Conservation (phyloP, 2,113 vertebrate species). For the Corythornis vintsioides region DNA sequence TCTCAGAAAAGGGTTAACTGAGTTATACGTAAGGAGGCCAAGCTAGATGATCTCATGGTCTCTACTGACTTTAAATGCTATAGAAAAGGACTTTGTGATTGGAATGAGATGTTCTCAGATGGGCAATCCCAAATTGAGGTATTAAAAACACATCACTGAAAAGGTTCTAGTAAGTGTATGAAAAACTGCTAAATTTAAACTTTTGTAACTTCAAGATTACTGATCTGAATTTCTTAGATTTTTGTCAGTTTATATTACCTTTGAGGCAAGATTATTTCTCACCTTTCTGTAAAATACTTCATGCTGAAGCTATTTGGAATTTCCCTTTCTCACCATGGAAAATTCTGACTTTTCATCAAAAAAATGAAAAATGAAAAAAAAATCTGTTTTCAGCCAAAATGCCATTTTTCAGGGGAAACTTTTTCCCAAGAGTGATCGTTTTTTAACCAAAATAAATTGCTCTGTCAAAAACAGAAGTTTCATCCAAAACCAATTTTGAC, state of each 20-base stretch:
- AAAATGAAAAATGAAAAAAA: constrained; percentile 11
- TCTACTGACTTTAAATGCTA: constrained; percentile 38
- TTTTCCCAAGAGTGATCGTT: background rate
- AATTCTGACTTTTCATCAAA: constrained; percentile 34
- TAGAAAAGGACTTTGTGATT: constrained; percentile 46
- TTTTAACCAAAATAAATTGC: constrained; percentile 50
- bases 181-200: constrained; percentile 51
- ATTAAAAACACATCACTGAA: constrained; percentile 39
- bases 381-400: background rate
- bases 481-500: background rate
- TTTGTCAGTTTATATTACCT: constrained; percentile 30
- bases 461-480: constrained; percentile 17
- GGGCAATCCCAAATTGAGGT: constrained; percentile 34
- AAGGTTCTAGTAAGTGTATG: constrained; percentile 20
- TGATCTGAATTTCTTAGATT: constrained; percentile 40
- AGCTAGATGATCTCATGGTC: constrained; percentile 58
- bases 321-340: constrained; percentile 27
- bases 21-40: background rate
- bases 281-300: constrained; percentile 46
- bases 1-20: constrained; percentile 34
- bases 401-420: background rate
- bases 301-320: constrained; percentile 44
- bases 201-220: constrained; percentile 31
- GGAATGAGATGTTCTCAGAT: constrained; percentile 55
- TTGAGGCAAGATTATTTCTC: constrained; percentile 22